Percentiles rank a stretch among this genome's conserved stretches.
Evolutionary conservation across 2,797 vertebrate species (phyloP).

Genomic region (Melanotaenia nigrans): DNA sequence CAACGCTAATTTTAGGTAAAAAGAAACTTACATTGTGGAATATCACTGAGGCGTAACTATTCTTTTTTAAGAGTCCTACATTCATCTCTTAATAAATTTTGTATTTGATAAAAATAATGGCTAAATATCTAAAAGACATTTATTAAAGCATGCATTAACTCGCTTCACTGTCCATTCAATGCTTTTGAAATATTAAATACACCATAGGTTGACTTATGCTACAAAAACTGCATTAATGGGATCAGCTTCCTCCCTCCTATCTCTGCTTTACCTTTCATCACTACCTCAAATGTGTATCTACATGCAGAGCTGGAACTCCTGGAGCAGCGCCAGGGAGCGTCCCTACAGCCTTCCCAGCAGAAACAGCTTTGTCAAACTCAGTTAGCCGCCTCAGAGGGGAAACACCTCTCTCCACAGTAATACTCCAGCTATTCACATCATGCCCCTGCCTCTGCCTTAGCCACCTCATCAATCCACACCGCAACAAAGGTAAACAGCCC

Average conservation of each 20-base stretch:
- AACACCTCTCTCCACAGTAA: conserved; percentile 74
- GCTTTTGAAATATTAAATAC: conserved; percentile 35
- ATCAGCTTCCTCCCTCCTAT: conserved; percentile 35
- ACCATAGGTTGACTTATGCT: conserved; percentile 26
- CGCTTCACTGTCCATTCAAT: conserved; percentile 6
- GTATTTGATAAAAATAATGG: conserved; percentile 3
- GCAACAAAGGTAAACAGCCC: conserved; percentile 82
- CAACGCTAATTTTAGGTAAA: not conserved
- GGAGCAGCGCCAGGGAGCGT: conserved; percentile 64
- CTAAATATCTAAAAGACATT: conserved; percentile 14
- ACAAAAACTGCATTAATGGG: conserved; percentile 36
- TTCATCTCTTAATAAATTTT: not conserved
- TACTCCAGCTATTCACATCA: conserved; percentile 78
- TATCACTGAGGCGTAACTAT: not conserved
- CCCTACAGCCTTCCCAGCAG: conserved; percentile 66
- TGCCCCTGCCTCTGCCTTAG: conserved; percentile 67
- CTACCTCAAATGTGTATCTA: conserved; percentile 61
- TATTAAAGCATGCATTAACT: conserved; percentile 18
- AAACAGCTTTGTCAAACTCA: conserved; percentile 83
- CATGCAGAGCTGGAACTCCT: conserved; percentile 51
- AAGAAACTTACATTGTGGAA: not conserved
- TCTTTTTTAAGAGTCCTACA: not conserved
- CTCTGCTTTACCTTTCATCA: conserved; percentile 61
- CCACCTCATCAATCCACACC: conserved; percentile 78
- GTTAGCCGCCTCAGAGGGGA: conserved; percentile 74